Conservation (phyloP, 2,797 vertebrate species). For the Notamacropus eugenii region DNA sequence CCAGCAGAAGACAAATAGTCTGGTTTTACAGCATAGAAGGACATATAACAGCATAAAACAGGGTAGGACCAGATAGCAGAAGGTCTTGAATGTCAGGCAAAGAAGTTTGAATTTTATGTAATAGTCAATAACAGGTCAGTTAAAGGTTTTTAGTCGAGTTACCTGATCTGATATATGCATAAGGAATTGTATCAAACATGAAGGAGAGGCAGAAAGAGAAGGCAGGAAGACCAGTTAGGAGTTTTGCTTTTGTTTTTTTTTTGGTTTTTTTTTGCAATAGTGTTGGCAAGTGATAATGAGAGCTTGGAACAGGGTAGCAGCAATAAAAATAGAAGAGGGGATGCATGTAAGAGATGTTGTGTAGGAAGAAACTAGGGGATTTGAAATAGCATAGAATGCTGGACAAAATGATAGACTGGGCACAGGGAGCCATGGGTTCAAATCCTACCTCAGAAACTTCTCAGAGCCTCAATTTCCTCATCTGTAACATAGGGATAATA, state of each 20-base stretch:
- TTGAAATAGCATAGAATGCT: background rate
- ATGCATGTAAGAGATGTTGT: background rate
- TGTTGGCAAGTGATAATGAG: background rate
- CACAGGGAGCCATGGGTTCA: background rate
- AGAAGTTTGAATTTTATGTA: background rate
- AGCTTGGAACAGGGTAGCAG: background rate
- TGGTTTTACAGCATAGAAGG: background rate
- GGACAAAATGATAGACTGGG: background rate
- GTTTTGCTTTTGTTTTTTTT: background rate
- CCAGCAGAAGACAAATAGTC: background rate
- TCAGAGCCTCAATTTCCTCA: background rate
- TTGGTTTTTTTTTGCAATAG: background rate
- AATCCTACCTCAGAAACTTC: background rate
- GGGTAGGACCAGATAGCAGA: no score
- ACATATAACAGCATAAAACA: background rate
- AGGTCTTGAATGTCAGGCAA: background rate
- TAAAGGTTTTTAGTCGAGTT: background rate
- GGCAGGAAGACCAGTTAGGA: background rate
- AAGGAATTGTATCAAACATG: background rate
- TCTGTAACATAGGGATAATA: background rate
- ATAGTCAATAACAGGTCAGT: background rate
- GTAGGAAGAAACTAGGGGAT: background rate
- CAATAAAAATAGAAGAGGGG: background rate
- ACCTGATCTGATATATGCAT: background rate
- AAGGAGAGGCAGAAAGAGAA: background rate